Evolutionary conservation across 2,888 invertebrate genomes (phyloP).

Genomic region (Chydorus sphaericus): DNA sequence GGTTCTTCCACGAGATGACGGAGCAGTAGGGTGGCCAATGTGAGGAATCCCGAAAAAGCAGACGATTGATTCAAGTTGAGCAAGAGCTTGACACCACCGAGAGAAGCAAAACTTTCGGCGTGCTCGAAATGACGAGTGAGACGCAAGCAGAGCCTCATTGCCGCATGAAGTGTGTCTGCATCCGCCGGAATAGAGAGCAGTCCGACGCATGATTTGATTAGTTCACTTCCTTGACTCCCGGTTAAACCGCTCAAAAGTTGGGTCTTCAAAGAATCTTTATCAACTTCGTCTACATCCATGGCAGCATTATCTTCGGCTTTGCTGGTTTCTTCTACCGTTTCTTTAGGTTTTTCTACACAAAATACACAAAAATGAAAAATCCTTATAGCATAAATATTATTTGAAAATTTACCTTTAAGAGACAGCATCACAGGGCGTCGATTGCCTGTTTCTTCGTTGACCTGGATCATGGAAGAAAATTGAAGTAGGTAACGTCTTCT

Average conservation of each 20-base stretch:
- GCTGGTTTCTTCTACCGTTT: not conserved
- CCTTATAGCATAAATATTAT: too few species aligned
- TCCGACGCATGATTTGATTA: slow-evolving; percentile 42
- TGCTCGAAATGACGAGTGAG: slow-evolving; percentile 55
- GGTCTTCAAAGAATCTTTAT: slow-evolving; percentile 9
- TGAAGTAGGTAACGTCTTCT: slow-evolving; percentile 59
- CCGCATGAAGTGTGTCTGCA: slow-evolving; percentile 59
- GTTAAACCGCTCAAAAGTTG: slow-evolving; percentile 15
- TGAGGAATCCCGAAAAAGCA: slow-evolving; percentile 56
- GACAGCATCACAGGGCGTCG: slow-evolving; percentile 59
- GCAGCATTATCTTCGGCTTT: slow-evolving; percentile 12
- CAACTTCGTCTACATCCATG: slow-evolving; percentile 12
- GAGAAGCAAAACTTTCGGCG: slow-evolving; percentile 53
- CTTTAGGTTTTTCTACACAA: slow-evolving; percentile 11
- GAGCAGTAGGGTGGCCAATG: slow-evolving; percentile 56
- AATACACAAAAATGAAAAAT: too few species aligned
- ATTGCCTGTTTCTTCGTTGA: slow-evolving; percentile 71
- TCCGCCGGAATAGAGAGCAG: slow-evolving; percentile 53
- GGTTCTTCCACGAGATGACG: slow-evolving; percentile 66
- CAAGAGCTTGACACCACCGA: slow-evolving; percentile 57
- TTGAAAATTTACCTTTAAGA: slow-evolving; percentile 21
- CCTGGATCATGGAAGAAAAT: slow-evolving; percentile 64
- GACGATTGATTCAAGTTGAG: slow-evolving; percentile 52
- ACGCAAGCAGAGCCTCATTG: slow-evolving; percentile 55
- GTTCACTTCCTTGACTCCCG: slow-evolving; percentile 3